A percentile compares a stretch with the other conserved stretches of the same genome.
Evolutionary conservation across 2,797 vertebrate genomes (phyloP).

Genomic region (Argya squamiceps): DNA sequence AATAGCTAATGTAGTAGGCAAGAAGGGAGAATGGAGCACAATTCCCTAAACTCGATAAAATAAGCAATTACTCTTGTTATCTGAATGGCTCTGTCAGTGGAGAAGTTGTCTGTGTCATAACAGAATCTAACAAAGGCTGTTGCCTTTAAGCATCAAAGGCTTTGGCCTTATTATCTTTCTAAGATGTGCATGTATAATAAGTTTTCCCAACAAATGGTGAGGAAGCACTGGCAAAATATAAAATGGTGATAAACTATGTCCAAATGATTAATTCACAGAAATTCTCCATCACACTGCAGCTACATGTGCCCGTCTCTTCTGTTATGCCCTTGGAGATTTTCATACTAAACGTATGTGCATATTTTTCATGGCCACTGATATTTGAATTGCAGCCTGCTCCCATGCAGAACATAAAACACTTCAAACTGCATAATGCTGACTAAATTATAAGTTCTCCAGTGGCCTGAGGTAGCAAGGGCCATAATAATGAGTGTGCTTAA

Average conservation of each 20-base stretch:
- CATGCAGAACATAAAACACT: constrained; percentile 95
- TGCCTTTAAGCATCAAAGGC: constrained; percentile 83
- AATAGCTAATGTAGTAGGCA: constrained; percentile 79
- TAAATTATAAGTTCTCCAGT: constrained; percentile 94
- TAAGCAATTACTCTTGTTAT: constrained; percentile 78
- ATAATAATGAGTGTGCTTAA: constrained; percentile 93
- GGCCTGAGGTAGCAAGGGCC: constrained; percentile 89
- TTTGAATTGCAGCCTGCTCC: constrained; percentile 91
- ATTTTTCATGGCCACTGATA: constrained; percentile 96
- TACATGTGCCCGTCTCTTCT: constrained; percentile 92
- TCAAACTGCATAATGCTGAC: constrained; percentile 94
- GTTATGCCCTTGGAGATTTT: constrained; percentile 94
- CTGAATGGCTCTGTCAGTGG: constrained; percentile 64
- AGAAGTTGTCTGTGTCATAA: constrained; percentile 70
- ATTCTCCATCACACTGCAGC: constrained; percentile 79
- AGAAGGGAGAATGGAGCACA: constrained; percentile 61
- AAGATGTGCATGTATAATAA: constrained; percentile 76
- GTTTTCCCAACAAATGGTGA: constrained; percentile 83
- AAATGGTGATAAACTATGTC: constrained; percentile 88
- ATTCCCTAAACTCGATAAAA: constrained; percentile 78
- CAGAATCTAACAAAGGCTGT: constrained; percentile 71
- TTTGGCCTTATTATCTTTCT: constrained; percentile 75
- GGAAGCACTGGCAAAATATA: constrained; percentile 82
- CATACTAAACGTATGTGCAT: constrained; percentile 99
- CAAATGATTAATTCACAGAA: constrained; percentile 87